Evolutionary conservation across 2,888 invertebrate genomes (phyloP).

Genomic region (Epinotia demarniana): DNA sequence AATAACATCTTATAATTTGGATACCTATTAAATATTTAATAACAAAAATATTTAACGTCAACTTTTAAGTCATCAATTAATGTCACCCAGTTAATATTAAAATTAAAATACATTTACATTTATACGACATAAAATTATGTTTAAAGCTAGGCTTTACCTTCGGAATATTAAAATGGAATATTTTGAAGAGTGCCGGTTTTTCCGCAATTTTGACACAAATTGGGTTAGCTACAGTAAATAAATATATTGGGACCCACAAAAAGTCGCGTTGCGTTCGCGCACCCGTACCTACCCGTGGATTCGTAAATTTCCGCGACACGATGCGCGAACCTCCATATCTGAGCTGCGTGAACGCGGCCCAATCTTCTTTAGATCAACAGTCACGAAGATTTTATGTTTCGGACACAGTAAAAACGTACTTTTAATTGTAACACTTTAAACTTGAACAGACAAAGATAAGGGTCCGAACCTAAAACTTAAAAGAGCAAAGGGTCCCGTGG

Average conservation of each 20-base stretch:
- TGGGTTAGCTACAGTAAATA: not conserved
- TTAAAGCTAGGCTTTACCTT: constrained; percentile 31
- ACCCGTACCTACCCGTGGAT: no score
- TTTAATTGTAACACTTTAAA: constrained; percentile 17
- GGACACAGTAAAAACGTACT: not conserved
- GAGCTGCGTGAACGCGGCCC: no score
- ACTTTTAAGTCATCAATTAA: constrained; percentile 41
- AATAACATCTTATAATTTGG: not conserved
- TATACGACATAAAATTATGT: constrained; percentile 32
- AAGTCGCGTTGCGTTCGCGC: no score
- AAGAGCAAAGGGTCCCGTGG: constrained; percentile 35
- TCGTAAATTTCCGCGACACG: no score
- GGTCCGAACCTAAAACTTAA: constrained; percentile 12
- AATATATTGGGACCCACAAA: not conserved
- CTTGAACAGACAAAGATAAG: constrained; percentile 3
- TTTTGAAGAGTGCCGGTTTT: not conserved
- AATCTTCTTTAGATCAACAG: no score
- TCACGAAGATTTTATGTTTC: not conserved
- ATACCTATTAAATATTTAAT: constrained; percentile 12
- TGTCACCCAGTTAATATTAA: constrained; percentile 42
- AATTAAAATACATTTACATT: constrained; percentile 40
- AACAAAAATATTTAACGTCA: constrained; percentile 28
- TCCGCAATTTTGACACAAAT: not conserved
- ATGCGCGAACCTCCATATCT: no score
- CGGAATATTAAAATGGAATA: constrained; percentile 36